Evolutionary conservation across 2,797 vertebrate genomes (phyloP).

Genomic region (Gastrophryne carolinensis): DNA sequence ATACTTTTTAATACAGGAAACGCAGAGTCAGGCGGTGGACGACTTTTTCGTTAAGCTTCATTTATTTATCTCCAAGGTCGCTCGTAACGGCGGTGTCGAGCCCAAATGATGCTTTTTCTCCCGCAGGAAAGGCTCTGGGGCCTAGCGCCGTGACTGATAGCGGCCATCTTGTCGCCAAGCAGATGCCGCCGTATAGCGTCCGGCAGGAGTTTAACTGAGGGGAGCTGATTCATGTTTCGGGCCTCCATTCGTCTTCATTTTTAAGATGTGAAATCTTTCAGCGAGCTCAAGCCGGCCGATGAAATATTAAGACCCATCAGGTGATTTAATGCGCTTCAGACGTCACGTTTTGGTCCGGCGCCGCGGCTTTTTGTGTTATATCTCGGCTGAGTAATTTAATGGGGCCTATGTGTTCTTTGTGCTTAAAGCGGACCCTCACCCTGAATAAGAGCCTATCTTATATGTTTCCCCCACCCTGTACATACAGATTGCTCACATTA

Average conservation of each 20-base stretch:
- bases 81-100: slow-evolving; percentile 45
- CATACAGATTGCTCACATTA: too few species aligned
- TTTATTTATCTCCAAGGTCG: slow-evolving; percentile 66
- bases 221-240: slow-evolving; percentile 28
- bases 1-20: slow-evolving; percentile 62
- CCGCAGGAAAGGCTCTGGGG: background rate
- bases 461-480: too few species aligned
- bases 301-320: background rate
- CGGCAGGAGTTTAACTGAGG: slow-evolving; percentile 36
- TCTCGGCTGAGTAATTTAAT: background rate
- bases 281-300: background rate
- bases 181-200: slow-evolving; percentile 11
- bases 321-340: background rate
- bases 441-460: too few species aligned
- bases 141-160: slow-evolving; percentile 38
- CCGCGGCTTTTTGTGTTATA: background rate
- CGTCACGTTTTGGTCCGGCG: background rate
- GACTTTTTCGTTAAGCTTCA: slow-evolving; percentile 61
- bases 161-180: background rate
- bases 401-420: background rate
- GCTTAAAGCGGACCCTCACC: too few species aligned
- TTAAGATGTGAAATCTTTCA: slow-evolving; percentile 30
- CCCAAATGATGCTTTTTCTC: slow-evolving; percentile 46
- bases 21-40: slow-evolving; percentile 58
- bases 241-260: slow-evolving; percentile 44